phyloP scores from a whole-genome alignment of 2,113 vertebrate genomes.

The Uria lomvia region DNA sequence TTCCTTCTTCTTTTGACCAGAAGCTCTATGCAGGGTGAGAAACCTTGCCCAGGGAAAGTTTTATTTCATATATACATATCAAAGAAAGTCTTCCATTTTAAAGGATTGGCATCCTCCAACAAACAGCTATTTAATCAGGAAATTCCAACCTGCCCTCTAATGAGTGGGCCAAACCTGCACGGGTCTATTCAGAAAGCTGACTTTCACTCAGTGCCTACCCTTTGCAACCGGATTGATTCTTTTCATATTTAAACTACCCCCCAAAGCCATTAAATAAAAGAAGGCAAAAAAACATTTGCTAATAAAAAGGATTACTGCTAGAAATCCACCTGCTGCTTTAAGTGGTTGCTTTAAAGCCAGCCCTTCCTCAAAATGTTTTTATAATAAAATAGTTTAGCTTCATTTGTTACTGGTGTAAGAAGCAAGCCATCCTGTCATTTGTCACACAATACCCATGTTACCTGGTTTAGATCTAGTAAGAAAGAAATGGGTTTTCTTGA shows the following conservation, averaged over 20 bases:
- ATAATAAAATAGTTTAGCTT: neutral
- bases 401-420: neutral
- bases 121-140: neutral
- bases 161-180: neutral
- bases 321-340: neutral
- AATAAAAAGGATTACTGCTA: conserved; percentile 9
- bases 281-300: neutral
- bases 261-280: conserved; percentile 9
- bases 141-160: neutral
- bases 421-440: neutral
- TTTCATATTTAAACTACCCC: conserved; percentile 8
- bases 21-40: neutral
- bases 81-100: neutral
- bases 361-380: neutral
- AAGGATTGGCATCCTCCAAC: neutral
- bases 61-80: neutral
- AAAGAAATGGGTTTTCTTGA: neutral
- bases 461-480: neutral
- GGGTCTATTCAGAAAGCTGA: conserved; percentile 1
- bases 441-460: neutral
- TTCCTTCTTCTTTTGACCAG: neutral
- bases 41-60: neutral
- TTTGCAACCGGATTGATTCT: neutral
- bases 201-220: neutral
- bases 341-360: neutral